Conservation (phyloP, 2,113 vertebrate species). For the Mesoclemmys tuberculata region DNA sequence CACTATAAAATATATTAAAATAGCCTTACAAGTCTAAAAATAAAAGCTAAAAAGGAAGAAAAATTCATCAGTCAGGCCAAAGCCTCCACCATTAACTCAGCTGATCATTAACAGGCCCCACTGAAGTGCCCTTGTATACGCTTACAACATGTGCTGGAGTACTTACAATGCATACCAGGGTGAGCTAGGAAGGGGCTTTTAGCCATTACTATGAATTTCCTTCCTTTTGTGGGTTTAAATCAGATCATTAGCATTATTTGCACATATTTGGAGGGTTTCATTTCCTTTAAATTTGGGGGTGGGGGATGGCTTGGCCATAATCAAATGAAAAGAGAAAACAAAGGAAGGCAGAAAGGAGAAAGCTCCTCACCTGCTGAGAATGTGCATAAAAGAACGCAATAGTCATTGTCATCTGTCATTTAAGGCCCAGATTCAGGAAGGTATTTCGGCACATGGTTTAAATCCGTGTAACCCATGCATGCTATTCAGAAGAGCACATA, state of each 20-base stretch:
- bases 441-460: neutral
- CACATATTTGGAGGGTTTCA: neutral
- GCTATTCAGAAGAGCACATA: neutral
- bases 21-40: fast-evolving
- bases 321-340: neutral
- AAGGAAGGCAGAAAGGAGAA: neutral
- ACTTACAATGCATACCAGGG: neutral
- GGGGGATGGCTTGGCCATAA: neutral
- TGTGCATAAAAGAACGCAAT: neutral
- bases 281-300: no score
- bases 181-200: neutral
- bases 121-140: neutral
- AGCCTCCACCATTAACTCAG: neutral
- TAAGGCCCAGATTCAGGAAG: neutral
- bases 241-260: neutral
- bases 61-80: neutral
- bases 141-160: neutral
- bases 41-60: neutral
- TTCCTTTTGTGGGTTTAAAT: neutral
- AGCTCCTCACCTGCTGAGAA: neutral
- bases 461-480: neutral
- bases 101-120: neutral
- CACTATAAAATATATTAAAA: fast-evolving
- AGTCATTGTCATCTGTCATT: neutral
- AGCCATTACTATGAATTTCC: neutral